phyloP scores from a whole-genome alignment of 2,113 vertebrate species.

The Petrocephalus zakoni region DNA sequence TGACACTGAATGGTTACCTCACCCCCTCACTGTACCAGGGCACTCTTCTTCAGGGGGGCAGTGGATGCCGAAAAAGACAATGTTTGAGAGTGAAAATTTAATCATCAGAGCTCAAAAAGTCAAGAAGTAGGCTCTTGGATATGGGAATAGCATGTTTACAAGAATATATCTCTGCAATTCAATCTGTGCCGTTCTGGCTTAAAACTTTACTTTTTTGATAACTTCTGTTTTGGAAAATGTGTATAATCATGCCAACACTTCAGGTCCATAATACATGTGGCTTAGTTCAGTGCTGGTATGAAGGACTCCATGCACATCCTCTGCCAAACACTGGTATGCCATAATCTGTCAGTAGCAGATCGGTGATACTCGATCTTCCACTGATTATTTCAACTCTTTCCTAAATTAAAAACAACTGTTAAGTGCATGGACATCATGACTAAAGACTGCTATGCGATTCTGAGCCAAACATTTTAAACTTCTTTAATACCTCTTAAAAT shows the following conservation, averaged over 20 bases:
- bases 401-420: constrained; percentile 54
- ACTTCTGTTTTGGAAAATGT: neutral
- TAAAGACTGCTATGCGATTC: neutral
- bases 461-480: neutral
- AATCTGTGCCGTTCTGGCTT: neutral
- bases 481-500: neutral
- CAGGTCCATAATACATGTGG: neutral
- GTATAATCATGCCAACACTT: neutral
- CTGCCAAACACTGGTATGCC: constrained; percentile 90
- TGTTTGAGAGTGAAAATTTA: neutral
- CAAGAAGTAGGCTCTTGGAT: neutral
- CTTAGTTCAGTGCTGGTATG: constrained; percentile 79
- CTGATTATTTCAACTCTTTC: constrained; percentile 82
- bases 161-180: neutral
- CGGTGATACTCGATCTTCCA: constrained; percentile 73
- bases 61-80: constrained; percentile 63
- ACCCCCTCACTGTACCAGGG: constrained; percentile 80
- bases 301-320: constrained; percentile 86
- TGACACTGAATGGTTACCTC: constrained; percentile 79
- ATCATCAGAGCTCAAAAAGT: neutral
- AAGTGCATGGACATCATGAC: neutral
- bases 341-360: constrained; percentile 77
- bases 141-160: neutral
- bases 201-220: neutral
- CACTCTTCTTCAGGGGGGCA: constrained; percentile 68